Percentiles rank a stretch among this genome's conserved stretches.
Evolutionary conservation across 1,140 invertebrate species (phyloP).

Genomic region (Drosophila grimshawi): DNA sequence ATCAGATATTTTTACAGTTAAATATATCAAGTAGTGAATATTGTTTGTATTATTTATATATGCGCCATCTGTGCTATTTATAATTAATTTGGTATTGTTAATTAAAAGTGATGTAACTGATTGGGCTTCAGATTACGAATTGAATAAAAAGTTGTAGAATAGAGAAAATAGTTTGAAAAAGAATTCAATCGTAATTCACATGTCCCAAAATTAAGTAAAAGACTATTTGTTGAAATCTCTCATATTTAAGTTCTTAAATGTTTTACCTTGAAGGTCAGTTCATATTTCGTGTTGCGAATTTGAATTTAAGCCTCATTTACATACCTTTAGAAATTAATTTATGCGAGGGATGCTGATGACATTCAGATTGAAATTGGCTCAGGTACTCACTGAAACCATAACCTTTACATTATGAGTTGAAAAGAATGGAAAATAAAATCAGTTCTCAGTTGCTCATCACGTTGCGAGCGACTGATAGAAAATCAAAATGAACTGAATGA

Average conservation of each 20-base stretch:
- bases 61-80: no score
- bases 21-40: no score
- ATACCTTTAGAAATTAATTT: background rate
- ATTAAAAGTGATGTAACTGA: no score
- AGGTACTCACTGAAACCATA: background rate
- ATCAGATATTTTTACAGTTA: no score
- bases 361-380: background rate
- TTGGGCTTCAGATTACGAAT: no score
- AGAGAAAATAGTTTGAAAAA: no score
- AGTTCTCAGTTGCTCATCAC: conserved; percentile 4
- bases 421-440: conserved; percentile 1
- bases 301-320: background rate
- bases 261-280: background rate
- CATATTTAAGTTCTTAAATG: background rate
- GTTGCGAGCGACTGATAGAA: conserved; percentile 13
- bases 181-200: no score
- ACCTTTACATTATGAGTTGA: background rate
- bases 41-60: no score
- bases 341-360: background rate
- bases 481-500: conserved; percentile 3
- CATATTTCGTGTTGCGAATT: background rate
- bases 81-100: no score
- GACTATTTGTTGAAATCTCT: no score
- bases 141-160: no score
- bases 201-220: no score